Percentiles rank a stretch among this genome's conserved stretches.
These are phyloP conservation scores for Geotrupes spiniger DNA, from an alignment of 2,888 invertebrate genomes.

Conservation along the genomic window DNA sequence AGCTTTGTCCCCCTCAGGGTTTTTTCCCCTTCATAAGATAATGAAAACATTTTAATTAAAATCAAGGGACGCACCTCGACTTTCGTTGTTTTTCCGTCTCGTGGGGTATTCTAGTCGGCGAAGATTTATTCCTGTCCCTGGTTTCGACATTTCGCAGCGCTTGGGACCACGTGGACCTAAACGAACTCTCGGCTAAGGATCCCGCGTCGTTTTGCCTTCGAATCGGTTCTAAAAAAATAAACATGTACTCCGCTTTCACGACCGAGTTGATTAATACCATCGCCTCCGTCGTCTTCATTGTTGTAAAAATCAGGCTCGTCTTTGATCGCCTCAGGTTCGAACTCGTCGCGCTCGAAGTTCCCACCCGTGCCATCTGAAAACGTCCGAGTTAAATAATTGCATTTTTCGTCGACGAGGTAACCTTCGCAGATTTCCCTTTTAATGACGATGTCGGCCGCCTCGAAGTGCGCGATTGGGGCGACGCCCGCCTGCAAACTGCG, in stretches of 20 bases:
- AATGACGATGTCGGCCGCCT: slow-evolving; percentile 2
- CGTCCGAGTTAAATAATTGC: no score
- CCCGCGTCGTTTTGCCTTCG: no score
- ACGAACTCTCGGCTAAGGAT: not conserved
- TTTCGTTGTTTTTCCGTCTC: not conserved
- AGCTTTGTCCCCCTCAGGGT: not conserved
- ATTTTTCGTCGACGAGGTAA: no score
- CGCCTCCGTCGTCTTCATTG: no score
- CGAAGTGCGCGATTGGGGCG: slow-evolving; percentile 6
- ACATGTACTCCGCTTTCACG: no score
- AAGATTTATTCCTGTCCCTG: not conserved
- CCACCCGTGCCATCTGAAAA: no score
- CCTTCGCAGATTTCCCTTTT: slow-evolving; percentile 8
- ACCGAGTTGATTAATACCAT: no score
- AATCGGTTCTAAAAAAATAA: no score
- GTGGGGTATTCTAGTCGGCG: not conserved
- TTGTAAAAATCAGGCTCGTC: no score
- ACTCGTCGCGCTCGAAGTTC: no score
- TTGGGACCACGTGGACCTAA: slow-evolving; percentile 1
- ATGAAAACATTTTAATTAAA: not conserved
- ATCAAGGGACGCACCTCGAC: not conserved
- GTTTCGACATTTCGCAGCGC: slow-evolving; percentile 1
- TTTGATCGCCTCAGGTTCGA: no score
- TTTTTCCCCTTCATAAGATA: not conserved
- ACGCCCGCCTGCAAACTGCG: slow-evolving; percentile 12